Conservation (phyloP, 2,888 invertebrate species). For the Scaptodrosophila latifasciaeformis region DNA sequence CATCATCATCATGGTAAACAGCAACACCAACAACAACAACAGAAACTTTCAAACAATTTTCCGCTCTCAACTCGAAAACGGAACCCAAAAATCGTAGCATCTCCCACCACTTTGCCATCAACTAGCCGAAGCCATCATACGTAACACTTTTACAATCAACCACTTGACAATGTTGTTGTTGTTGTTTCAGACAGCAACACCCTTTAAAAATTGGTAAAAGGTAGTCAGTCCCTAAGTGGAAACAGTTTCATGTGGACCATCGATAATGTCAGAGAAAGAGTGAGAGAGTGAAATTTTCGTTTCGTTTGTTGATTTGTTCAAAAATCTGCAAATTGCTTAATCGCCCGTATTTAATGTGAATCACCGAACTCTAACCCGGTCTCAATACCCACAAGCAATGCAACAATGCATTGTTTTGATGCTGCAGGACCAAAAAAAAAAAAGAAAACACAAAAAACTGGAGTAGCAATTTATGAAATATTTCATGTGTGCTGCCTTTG, state of each 20-base stretch:
- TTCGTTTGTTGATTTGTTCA: slow-evolving; percentile 44
- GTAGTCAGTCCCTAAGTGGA: background rate
- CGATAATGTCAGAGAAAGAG: slow-evolving; percentile 39
- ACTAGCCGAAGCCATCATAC: background rate
- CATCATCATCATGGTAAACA: background rate
- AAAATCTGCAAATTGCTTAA: slow-evolving; percentile 52
- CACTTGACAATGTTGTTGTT: slow-evolving; percentile 3
- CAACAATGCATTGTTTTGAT: no score
- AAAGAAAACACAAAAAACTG: no score
- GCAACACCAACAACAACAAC: background rate
- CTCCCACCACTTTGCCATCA: background rate
- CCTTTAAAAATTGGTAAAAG: no score
- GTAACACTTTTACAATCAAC: background rate
- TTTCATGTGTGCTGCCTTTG: slow-evolving; percentile 27
- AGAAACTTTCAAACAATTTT: slow-evolving; percentile 51
- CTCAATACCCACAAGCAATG: background rate
- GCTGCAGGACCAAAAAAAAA: no score
- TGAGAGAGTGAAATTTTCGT: no score
- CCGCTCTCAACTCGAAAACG: slow-evolving; percentile 50
- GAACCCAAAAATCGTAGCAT: no score
- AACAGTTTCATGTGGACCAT: slow-evolving; percentile 18
- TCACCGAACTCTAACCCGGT: slow-evolving; percentile 1
- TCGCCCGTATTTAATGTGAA: slow-evolving; percentile 51
- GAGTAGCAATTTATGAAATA: no score
- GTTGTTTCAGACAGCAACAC: no score